A percentile compares a stretch with the other conserved stretches of the same genome.
phyloP scores from a whole-genome alignment of 2,113 vertebrate species.

The Lota lota region DNA sequence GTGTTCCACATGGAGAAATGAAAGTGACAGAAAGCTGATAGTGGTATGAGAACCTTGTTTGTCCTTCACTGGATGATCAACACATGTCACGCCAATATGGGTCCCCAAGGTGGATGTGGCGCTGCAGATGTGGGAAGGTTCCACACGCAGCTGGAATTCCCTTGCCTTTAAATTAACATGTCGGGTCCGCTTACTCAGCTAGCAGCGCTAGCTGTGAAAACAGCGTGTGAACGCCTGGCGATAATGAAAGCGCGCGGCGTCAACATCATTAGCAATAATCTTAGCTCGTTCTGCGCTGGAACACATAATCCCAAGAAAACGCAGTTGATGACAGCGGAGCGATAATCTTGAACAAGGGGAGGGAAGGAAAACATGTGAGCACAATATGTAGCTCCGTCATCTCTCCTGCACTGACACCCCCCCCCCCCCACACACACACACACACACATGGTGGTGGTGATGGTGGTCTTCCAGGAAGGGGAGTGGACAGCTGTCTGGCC shows the following conservation, averaged over 20 bases:
- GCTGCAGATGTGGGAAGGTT: constrained; percentile 46
- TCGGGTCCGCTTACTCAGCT: constrained; percentile 51
- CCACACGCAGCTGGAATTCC: constrained; percentile 54
- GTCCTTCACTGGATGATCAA: constrained; percentile 70
- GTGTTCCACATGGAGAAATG: constrained; percentile 61
- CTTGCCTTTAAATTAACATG: constrained; percentile 62
- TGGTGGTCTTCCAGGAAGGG: no score
- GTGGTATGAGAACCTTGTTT: constrained; percentile 72
- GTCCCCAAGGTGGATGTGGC: constrained; percentile 57
- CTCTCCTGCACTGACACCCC: no score
- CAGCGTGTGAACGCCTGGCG: constrained; percentile 44
- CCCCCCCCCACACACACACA: no score
- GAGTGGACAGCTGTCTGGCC: no score
- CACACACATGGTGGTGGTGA: no score
- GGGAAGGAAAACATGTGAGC: no score
- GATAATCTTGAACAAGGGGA: constrained; percentile 18
- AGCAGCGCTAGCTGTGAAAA: constrained; percentile 41
- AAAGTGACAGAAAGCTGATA: constrained; percentile 70
- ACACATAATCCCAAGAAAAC: constrained; percentile 42
- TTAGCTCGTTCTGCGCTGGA: constrained; percentile 54
- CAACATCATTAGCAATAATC: constrained; percentile 67
- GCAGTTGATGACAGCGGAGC: constrained; percentile 35
- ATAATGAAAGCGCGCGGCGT: constrained; percentile 57
- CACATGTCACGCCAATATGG: constrained; percentile 57
- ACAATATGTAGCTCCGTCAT: no score